A percentile compares a stretch with the other conserved stretches of the same genome.
Evolutionary conservation across 2,888 invertebrate species (phyloP).

Genomic region (Diarsia brunnea): DNA sequence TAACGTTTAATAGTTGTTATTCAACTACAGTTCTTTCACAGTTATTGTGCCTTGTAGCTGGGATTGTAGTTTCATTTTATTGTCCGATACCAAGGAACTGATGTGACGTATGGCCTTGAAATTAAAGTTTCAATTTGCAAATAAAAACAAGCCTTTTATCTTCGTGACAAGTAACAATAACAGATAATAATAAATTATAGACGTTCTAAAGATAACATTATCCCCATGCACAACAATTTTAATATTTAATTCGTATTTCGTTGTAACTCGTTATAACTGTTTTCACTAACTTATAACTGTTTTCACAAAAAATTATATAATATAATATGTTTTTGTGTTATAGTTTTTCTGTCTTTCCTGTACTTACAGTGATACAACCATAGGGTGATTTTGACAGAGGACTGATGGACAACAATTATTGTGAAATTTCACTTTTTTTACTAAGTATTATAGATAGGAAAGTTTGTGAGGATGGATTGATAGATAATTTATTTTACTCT

Average conservation of each 20-base stretch:
- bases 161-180: background rate
- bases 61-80: too few species aligned
- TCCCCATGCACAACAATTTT: background rate
- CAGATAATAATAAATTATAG: slow-evolving; percentile 8
- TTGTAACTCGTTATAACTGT: background rate
- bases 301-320: too few species aligned
- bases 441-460: too few species aligned
- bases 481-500: too few species aligned
- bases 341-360: background rate
- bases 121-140: background rate
- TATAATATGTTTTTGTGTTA: too few species aligned
- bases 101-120: background rate
- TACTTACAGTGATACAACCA: too few species aligned
- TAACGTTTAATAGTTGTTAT: slow-evolving; percentile 2
- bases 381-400: background rate
- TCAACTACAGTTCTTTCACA: background rate
- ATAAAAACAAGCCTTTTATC: background rate
- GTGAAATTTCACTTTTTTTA: too few species aligned
- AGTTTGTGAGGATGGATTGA: too few species aligned
- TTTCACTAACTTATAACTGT: too few species aligned
- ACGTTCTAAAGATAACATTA: background rate
- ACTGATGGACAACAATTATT: too few species aligned
- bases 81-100: too few species aligned
- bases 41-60: background rate
- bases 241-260: background rate